Base-by-base conservation (phyloP, 2,888 invertebrate genomes). In the Apotomis turbidana region DNA sequence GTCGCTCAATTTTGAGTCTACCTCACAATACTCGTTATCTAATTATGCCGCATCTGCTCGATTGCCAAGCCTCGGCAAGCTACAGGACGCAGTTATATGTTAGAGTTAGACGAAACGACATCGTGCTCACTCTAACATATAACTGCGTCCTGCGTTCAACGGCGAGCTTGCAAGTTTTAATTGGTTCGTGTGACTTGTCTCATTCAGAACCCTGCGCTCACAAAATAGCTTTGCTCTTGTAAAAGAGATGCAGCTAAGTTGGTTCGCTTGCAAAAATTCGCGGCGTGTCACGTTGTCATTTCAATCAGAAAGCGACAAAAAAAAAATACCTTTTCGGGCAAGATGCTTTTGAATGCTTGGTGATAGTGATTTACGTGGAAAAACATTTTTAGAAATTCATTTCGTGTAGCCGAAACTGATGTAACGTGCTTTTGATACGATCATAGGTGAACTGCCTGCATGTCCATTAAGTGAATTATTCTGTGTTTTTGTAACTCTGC, bases 111-210 rank as follows among this genome's bases (percentile, higher is more conserved):
- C 27, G 27, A 27, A 27, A 27, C 27, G 27, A 27, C 27, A 27
- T 27, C 27, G 27, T 27, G 27, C 27, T 27, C 27, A 27, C 27
- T 27, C 27, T 27, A 27, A 27, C 27, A 27, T 27, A 27, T 27
- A 27, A 27, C 27, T 27, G 27, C 27, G 27, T 27, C 27, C 27
- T 27, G 76, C 74, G 74, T 77, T 75, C 72, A 27, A 77, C 76
- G 74, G 76, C 74, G 77, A 77, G 78, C 77, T 79, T 70, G 75
- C 79, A 84, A 87, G 83, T 87, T 88, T 87, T 88, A 88, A 89
- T 89, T 87, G 87, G 85, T 80, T 82, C 83, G 78, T 80, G 78
- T 80, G 80, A 81, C 79, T 83, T 77, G 77, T 76, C 73, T 74
- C 80, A 83, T 87, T 87, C 83, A 83, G 81, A 79, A 76, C 76